Percentiles rank a stretch among this genome's conserved stretches.
Conservation (phyloP, 2,113 vertebrate species). For the Equus przewalskii region DNA sequence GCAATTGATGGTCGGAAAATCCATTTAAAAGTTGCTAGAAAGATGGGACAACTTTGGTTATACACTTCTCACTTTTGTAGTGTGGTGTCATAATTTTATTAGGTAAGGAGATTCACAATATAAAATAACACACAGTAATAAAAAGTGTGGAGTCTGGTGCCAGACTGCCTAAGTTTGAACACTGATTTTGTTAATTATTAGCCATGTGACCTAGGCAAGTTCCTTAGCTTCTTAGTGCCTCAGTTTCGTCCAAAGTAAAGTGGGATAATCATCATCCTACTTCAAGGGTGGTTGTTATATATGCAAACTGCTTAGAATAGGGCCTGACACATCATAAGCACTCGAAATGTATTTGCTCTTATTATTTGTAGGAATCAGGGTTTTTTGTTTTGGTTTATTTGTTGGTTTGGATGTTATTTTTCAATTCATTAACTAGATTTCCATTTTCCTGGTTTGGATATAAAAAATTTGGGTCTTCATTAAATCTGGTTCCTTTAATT, state of each 20-base stretch:
- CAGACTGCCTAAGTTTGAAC: not conserved
- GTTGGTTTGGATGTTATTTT: conserved; percentile 48
- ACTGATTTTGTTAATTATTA: conserved; percentile 48
- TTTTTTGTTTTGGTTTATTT: not conserved
- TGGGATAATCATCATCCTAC: not conserved
- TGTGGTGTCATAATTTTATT: not conserved
- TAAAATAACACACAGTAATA: not conserved
- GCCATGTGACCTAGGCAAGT: not conserved
- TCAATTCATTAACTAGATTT: conserved; percentile 9
- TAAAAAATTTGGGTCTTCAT: conserved; percentile 24
- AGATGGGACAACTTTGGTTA: not conserved
- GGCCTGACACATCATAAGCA: not conserved
- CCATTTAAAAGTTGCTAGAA: not conserved
- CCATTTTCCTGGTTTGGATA: conserved; percentile 4
- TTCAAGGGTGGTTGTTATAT: not conserved
- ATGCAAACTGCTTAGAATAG: not conserved
- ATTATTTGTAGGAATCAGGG: not conserved
- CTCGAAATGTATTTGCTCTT: not conserved
- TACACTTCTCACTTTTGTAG: conserved; percentile 24
- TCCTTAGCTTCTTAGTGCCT: conserved; percentile 8
- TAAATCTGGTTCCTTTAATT: conserved; percentile 50
- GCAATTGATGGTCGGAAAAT: not conserved
- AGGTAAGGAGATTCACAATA: conserved; percentile 27
- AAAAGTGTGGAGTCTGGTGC: not conserved
- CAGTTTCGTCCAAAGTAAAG: not conserved